Evolutionary conservation across 2,888 invertebrate genomes (phyloP).

Genomic region (Psylliodes chrysocephalus): DNA sequence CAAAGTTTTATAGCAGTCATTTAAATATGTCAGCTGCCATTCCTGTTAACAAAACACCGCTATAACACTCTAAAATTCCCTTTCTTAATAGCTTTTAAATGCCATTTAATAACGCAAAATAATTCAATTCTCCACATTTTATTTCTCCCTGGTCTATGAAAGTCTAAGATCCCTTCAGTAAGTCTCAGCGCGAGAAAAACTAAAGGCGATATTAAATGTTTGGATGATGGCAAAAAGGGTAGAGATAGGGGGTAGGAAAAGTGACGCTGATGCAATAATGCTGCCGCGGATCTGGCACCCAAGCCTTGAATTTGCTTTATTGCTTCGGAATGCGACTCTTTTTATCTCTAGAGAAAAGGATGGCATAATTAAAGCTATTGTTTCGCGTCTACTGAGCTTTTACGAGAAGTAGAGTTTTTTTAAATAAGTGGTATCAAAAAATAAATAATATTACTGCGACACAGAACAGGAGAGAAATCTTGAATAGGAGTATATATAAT

Average conservation of each 20-base stretch:
- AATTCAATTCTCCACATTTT: neutral
- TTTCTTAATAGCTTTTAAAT: too few relatives aligned
- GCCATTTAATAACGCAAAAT: too few relatives aligned
- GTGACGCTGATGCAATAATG: constrained; percentile 51
- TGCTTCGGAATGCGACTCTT: constrained; percentile 43
- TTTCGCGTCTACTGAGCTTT: constrained; percentile 9
- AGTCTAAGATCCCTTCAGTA: constrained; percentile 33
- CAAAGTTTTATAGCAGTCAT: too few relatives aligned
- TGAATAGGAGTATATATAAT: too few relatives aligned
- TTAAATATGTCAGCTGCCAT: too few relatives aligned
- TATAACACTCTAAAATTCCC: too few relatives aligned
- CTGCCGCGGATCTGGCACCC: constrained; percentile 32
- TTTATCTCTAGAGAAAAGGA: constrained; percentile 11
- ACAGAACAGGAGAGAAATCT: too few relatives aligned
- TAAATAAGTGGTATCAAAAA: neutral
- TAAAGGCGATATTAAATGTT: constrained; percentile 52
- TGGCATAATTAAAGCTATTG: constrained; percentile 20
- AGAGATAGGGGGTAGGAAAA: constrained; percentile 53
- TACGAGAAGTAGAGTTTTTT: neutral
- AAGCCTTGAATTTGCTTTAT: constrained; percentile 36
- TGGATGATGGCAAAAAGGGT: constrained; percentile 54
- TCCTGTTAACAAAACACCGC: too few relatives aligned
- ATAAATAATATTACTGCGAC: too few relatives aligned
- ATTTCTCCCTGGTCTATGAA: constrained; percentile 18
- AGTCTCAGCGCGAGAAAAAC: constrained; percentile 35